Evolutionary conservation across 2,888 invertebrate species (phyloP).

Genomic region (Actias luna): DNA sequence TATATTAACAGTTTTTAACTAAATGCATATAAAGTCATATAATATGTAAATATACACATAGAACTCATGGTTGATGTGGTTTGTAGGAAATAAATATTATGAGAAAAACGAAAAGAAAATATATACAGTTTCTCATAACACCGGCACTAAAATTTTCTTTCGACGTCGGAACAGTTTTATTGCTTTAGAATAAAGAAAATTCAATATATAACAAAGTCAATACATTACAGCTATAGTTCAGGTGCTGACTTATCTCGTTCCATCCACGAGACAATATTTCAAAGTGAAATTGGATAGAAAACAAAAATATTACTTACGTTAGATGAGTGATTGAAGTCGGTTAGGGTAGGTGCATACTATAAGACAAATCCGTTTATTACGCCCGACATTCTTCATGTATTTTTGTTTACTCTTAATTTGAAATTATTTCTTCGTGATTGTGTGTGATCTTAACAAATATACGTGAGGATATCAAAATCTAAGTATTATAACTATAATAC

Average conservation of each 20-base stretch:
- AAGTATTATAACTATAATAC: too few species aligned
- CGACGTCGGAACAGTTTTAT: not conserved
- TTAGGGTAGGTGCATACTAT: slow-evolving; percentile 24
- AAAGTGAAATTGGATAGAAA: slow-evolving; percentile 50
- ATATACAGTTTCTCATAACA: not conserved
- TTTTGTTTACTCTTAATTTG: too few species aligned
- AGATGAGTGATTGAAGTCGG: slow-evolving; percentile 48
- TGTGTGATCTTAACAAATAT: not conserved
- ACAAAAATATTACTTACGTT: slow-evolving; percentile 46
- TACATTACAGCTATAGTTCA: slow-evolving; percentile 17
- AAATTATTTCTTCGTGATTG: not conserved
- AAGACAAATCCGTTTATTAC: too few species aligned
- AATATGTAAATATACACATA: too few species aligned
- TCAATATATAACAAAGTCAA: slow-evolving; percentile 12
- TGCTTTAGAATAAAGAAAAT: not conserved
- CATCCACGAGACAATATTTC: slow-evolving; percentile 45
- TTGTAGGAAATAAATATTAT: too few species aligned
- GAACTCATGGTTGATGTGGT: not conserved
- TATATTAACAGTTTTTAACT: too few species aligned
- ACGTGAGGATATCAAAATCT: too few species aligned
- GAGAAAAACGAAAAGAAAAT: not conserved
- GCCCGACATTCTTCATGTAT: too few species aligned
- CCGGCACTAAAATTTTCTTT: not conserved
- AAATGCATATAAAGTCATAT: not conserved
- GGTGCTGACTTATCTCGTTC: slow-evolving; percentile 30